phyloP scores from a whole-genome alignment of 2,113 vertebrate species.

The Oryzias woworae region DNA sequence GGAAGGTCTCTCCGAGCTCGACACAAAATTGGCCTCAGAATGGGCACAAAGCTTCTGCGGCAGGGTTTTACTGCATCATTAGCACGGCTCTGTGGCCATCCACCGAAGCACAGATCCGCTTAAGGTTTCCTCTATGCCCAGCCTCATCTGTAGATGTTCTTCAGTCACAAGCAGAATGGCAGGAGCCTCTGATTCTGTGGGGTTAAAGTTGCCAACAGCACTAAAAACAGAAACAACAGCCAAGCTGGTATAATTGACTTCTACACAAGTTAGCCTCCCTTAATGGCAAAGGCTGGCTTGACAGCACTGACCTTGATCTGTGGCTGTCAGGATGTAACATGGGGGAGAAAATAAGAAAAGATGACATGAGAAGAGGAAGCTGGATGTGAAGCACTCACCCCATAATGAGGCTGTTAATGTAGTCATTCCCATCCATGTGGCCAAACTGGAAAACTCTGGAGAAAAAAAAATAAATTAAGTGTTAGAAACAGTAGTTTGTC shows the following conservation, averaged over 20 bases:
- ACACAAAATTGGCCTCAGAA: no score
- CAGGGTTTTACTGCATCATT: slow-evolving; percentile 47
- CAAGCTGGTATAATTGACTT: slow-evolving; percentile 58
- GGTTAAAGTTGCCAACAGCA: slow-evolving; percentile 23
- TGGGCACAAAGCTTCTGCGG: slow-evolving; percentile 17
- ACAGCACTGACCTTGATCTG: slow-evolving; percentile 29
- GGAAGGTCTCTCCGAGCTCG: slow-evolving; percentile 16
- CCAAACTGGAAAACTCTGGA: slow-evolving; percentile 93
- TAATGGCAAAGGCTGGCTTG: slow-evolving; percentile 52
- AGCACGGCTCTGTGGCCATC: slow-evolving; percentile 41
- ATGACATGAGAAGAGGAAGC: slow-evolving; percentile 14
- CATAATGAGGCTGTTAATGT: slow-evolving; percentile 98
- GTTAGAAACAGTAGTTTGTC: slow-evolving; percentile 11
- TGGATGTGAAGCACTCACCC: slow-evolving; percentile 83
- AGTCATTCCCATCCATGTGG: slow-evolving; percentile 96
- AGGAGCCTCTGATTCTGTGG: neutral
- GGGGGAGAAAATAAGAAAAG: slow-evolving; percentile 23
- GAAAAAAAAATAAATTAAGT: slow-evolving; percentile 26
- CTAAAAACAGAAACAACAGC: slow-evolving; percentile 45
- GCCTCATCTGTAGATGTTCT: slow-evolving; percentile 13
- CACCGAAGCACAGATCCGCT: slow-evolving; percentile 24
- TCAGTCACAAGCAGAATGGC: slow-evolving; percentile 7
- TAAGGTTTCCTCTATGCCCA: slow-evolving; percentile 40
- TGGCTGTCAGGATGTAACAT: slow-evolving; percentile 47
- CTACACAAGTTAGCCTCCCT: slow-evolving; percentile 47